Conservation (phyloP, 2,113 vertebrate genomes). For the Microcebus tavaratra region DNA sequence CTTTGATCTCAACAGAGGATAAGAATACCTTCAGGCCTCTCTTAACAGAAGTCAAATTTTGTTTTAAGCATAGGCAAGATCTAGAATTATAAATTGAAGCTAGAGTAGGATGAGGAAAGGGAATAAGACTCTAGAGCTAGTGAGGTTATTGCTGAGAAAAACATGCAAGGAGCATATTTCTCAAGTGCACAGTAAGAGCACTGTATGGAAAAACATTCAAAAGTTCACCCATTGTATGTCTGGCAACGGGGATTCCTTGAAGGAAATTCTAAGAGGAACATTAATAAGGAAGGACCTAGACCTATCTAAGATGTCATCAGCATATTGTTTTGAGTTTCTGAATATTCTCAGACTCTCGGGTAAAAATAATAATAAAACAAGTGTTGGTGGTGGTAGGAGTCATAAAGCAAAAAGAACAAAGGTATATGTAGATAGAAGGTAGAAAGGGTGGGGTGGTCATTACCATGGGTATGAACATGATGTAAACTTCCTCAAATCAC, state of each 20-base stretch:
- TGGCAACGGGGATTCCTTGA: background rate
- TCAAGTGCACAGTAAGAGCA: background rate
- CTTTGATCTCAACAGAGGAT: background rate
- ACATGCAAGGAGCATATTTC: background rate
- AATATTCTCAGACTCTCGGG: background rate
- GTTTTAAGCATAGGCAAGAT: background rate
- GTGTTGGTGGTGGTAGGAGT: background rate
- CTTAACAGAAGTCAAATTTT: background rate
- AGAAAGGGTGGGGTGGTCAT: background rate
- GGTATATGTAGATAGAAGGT: background rate
- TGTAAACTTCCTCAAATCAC: background rate
- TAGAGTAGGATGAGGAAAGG: background rate
- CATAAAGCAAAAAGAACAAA: background rate
- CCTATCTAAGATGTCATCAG: background rate
- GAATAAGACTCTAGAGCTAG: background rate
- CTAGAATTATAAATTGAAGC: background rate
- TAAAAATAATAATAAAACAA: background rate
- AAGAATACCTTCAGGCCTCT: background rate
- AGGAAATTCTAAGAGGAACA: background rate
- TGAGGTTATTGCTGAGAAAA: background rate
- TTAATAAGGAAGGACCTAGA: background rate
- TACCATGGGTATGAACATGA: background rate
- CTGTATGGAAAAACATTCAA: background rate
- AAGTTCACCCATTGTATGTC: background rate
- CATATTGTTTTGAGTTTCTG: background rate